Evolutionary conservation across 2,113 vertebrate species (phyloP).

Genomic region (Tenebrosternarchus preto): DNA sequence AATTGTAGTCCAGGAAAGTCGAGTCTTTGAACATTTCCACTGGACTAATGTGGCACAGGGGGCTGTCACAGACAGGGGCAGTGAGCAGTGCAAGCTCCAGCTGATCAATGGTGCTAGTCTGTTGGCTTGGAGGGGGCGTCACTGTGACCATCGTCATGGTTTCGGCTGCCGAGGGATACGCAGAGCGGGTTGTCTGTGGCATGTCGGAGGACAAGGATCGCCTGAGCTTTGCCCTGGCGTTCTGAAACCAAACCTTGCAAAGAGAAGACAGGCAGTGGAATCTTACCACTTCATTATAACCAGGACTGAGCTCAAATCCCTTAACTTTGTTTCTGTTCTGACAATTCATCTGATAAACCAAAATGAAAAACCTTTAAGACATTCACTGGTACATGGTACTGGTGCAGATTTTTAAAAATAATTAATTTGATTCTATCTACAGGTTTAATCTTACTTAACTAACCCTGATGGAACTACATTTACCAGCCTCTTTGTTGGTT

Average conservation of each 20-base stretch:
- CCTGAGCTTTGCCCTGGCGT: conserved; percentile 72
- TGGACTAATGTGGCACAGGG: conserved; percentile 9
- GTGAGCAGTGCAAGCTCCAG: conserved; percentile 69
- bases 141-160: conserved; percentile 42
- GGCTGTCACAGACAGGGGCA: conserved; percentile 48
- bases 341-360: too few species aligned
- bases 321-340: too few species aligned
- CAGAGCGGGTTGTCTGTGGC: conserved; percentile 54
- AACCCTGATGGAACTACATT: too few species aligned
- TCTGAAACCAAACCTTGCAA: conserved; percentile 76
- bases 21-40: conserved; percentile 32
- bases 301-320: too few species aligned
- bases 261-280: neutral
- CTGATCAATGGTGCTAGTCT: conserved; percentile 69
- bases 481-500: too few species aligned
- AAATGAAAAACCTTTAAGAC: too few species aligned
- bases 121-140: conserved; percentile 30
- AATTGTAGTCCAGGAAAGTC: conserved; percentile 57
- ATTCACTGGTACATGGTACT: too few species aligned
- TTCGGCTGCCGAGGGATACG: neutral
- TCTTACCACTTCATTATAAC: neutral
- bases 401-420: too few species aligned
- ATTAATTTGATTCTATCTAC: too few species aligned
- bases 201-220: conserved; percentile 67
- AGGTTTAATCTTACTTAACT: too few species aligned